A percentile compares a stretch with the other conserved stretches of the same genome.
Conservation (phyloP, 2,797 vertebrate genomes). For the Poeciliopsis paucimaculata region DNA sequence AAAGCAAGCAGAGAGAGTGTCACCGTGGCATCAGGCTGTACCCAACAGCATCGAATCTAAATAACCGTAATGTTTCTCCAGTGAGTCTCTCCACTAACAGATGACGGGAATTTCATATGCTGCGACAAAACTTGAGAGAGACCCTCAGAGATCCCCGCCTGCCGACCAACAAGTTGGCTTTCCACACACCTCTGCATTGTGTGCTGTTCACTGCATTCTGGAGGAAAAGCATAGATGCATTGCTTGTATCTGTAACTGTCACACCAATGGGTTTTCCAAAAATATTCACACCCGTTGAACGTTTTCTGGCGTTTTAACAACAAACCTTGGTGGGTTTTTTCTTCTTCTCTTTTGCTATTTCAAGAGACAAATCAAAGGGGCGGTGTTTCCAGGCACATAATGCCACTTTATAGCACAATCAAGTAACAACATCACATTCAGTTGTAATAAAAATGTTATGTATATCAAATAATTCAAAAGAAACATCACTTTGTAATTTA, state of each 20-base stretch:
- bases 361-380: not conserved
- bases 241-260: not conserved
- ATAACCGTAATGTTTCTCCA: slow-evolving; percentile 25
- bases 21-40: slow-evolving; percentile 34
- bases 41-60: slow-evolving; percentile 42
- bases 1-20: slow-evolving; percentile 48
- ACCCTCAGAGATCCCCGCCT: not conserved
- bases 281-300: not conserved
- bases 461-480: too few species aligned
- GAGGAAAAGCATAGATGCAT: not conserved
- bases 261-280: not conserved
- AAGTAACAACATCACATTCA: too few species aligned
- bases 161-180: not conserved
- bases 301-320: not conserved
- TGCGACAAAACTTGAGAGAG: slow-evolving; percentile 22
- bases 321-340: not conserved
- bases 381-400: too few species aligned
- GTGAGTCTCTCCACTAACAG: slow-evolving; percentile 17
- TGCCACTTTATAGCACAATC: too few species aligned
- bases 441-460: too few species aligned
- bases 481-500: too few species aligned
- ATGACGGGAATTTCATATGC: slow-evolving; percentile 23
- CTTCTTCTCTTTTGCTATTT: not conserved
- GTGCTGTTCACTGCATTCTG: slow-evolving; percentile 12
- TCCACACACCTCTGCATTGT: slow-evolving; percentile 41